phyloP scores from a whole-genome alignment of 2,113 vertebrate genomes.

The Sula dactylatra region DNA sequence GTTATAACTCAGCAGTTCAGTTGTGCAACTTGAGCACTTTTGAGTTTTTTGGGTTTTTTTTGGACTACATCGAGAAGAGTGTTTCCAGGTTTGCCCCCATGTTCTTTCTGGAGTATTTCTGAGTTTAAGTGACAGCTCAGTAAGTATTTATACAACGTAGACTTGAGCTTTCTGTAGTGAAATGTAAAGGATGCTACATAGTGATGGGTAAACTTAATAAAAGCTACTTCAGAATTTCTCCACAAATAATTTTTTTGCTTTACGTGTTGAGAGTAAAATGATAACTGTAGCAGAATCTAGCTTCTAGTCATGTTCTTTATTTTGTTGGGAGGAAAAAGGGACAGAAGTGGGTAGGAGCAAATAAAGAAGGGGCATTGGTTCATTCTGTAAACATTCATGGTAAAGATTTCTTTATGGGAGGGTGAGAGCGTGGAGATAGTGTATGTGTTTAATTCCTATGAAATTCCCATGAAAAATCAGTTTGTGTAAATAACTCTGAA shows the following conservation, averaged over 20 bases:
- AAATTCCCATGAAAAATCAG: neutral
- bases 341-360: neutral
- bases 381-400: neutral
- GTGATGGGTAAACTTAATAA: neutral
- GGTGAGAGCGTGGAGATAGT: too few species aligned
- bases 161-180: slow-evolving; percentile 48
- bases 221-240: neutral
- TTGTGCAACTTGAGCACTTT: neutral
- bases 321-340: neutral
- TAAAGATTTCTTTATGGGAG: neutral
- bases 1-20: neutral
- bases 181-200: neutral
- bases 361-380: neutral
- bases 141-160: slow-evolving; percentile 55
- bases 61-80: neutral
- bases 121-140: slow-evolving; percentile 64
- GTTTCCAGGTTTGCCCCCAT: slow-evolving; percentile 19
- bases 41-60: neutral
- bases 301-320: neutral
- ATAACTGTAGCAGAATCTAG: neutral
- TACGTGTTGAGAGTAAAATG: neutral
- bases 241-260: neutral
- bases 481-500: neutral
- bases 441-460: neutral
- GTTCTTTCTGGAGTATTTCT: slow-evolving; percentile 43